Conservation (phyloP, 2,888 invertebrate species). For the Lasioglossum zephyrum region DNA sequence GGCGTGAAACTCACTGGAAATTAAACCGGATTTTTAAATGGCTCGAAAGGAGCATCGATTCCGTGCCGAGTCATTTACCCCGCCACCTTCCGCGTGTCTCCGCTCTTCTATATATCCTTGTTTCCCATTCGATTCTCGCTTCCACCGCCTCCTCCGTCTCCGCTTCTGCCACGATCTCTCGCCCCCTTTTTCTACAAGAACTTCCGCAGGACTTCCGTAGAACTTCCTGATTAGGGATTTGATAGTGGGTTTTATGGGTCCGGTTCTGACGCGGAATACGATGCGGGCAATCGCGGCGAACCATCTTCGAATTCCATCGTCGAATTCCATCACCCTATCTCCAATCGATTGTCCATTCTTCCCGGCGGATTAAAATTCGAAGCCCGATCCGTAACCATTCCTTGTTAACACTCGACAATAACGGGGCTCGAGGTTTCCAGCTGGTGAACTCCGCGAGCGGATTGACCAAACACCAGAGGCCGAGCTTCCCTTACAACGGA, state of each 20-base stretch:
- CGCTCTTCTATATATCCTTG: slow-evolving; percentile 20
- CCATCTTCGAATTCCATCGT: slow-evolving; percentile 73
- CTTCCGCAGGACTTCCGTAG: slow-evolving; percentile 70
- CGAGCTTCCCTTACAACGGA: slow-evolving; percentile 63
- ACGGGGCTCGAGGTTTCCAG: neutral
- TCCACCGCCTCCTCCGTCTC: neutral
- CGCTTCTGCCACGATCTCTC: slow-evolving; percentile 36
- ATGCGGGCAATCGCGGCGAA: slow-evolving; percentile 72
- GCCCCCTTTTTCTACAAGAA: slow-evolving; percentile 50
- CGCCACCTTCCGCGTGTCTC: neutral
- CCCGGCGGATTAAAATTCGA: slow-evolving; percentile 54
- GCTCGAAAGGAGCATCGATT: slow-evolving; percentile 13
- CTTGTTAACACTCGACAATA: neutral
- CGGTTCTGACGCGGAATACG: slow-evolving; percentile 66
- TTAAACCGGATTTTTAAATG: slow-evolving; percentile 20
- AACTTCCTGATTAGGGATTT: slow-evolving; percentile 79
- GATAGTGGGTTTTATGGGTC: slow-evolving; percentile 75
- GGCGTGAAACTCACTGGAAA: neutral
- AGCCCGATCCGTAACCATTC: neutral
- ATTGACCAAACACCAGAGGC: neutral
- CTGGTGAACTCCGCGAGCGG: neutral
- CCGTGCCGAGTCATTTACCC: slow-evolving; percentile 4
- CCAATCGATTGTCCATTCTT: slow-evolving; percentile 26
- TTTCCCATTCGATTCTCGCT: slow-evolving; percentile 64
- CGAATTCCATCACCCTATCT: slow-evolving; percentile 15